Evolutionary conservation across 2,113 vertebrate genomes (phyloP).

Genomic region (Zosterops hypoxanthus): DNA sequence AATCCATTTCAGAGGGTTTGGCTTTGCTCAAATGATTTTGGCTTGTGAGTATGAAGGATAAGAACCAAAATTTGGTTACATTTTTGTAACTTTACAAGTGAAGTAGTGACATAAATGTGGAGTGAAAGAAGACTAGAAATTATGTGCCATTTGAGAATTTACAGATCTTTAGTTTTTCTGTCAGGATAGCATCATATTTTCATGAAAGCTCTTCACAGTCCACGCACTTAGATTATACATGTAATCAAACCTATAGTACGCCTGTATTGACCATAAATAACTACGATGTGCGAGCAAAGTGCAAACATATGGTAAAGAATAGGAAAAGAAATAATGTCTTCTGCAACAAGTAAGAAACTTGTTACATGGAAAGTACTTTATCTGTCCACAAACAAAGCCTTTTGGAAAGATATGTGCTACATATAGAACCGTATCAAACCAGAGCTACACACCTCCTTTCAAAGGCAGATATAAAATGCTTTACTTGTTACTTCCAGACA

Average conservation of each 20-base stretch:
- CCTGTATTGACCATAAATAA: neutral
- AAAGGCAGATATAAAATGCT: neutral
- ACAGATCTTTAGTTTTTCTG: neutral
- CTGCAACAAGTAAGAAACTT: neutral
- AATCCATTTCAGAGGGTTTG: neutral
- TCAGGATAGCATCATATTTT: neutral
- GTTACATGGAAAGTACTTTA: neutral
- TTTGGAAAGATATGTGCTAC: neutral
- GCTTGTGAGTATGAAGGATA: rapidly evolving
- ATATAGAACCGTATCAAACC: rapidly evolving
- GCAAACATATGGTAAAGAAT: neutral
- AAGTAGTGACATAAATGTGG: neutral
- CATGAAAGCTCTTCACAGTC: neutral
- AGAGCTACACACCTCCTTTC: neutral
- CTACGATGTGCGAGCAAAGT: neutral
- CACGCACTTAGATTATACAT: neutral
- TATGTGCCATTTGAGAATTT: neutral
- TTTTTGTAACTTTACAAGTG: neutral
- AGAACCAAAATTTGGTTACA: neutral
- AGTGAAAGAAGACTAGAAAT: neutral
- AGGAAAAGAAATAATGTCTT: neutral
- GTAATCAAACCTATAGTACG: neutral
- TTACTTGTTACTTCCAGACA: neutral
- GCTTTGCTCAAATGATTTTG: neutral
- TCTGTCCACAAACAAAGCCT: neutral